Evolutionary conservation across 2,888 invertebrate genomes (phyloP).

Genomic region (Drosophila conformis): DNA sequence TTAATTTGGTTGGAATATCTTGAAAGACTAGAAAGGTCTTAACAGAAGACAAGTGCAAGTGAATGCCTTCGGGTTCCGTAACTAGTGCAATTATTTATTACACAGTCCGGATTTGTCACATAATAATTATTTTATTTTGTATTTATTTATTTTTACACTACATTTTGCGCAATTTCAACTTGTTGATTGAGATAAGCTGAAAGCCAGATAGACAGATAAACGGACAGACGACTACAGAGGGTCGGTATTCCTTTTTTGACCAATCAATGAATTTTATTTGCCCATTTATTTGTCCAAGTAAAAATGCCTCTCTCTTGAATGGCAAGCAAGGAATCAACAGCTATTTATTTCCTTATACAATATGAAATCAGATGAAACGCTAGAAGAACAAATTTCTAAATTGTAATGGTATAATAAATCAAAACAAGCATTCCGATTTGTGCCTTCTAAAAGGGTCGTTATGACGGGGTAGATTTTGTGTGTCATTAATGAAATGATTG

Average conservation of each 20-base stretch:
- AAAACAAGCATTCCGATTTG: slow-evolving; percentile 24
- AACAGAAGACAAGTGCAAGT: not conserved
- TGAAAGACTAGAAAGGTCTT: not conserved
- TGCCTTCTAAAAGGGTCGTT: slow-evolving; percentile 64
- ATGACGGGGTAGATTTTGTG: slow-evolving; percentile 55
- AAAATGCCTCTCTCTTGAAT: not conserved
- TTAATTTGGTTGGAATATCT: not conserved
- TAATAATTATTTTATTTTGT: not conserved
- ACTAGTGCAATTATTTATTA: not conserved
- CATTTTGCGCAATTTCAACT: not conserved
- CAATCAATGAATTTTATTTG: not conserved
- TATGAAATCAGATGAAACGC: slow-evolving; percentile 50
- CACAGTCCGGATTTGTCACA: not conserved
- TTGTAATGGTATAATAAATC: slow-evolving; percentile 71
- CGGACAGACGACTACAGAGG: not conserved
- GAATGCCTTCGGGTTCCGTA: not conserved
- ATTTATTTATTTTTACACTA: not conserved
- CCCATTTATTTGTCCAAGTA: not conserved
- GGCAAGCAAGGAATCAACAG: slow-evolving; percentile 21
- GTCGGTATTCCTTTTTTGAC: not conserved
- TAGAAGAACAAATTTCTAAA: slow-evolving; percentile 36
- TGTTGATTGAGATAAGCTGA: not conserved
- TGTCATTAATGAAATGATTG: slow-evolving; percentile 64
- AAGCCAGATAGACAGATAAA: not conserved
- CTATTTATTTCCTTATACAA: slow-evolving; percentile 32